These are phyloP conservation scores for Sciurus niger DNA, from an alignment of 2,113 vertebrate species.

Conservation along the genomic window DNA sequence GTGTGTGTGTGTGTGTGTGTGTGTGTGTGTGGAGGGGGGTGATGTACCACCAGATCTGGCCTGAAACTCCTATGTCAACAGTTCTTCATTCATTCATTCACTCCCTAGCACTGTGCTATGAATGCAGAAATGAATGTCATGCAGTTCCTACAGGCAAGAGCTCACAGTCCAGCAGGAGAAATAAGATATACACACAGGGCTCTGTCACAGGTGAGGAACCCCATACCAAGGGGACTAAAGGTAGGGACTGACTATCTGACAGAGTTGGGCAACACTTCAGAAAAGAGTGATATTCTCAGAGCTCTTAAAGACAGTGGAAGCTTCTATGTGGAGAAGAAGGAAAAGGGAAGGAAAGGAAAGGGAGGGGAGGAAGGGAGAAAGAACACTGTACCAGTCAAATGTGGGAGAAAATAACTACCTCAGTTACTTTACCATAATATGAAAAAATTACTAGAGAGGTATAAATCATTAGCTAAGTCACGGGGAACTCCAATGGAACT, in stretches of 20 bases:
- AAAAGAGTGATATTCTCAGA: not conserved
- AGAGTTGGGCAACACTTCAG: not conserved
- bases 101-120: not conserved
- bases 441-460: not conserved
- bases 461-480: slow-evolving; percentile 4
- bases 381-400: not conserved
- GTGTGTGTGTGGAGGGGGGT: too few species aligned
- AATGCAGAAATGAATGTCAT: not conserved
- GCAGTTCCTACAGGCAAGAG: not conserved
- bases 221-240: not conserved
- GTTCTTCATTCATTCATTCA: not conserved
- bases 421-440: not conserved
- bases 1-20: too few species aligned
- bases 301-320: not conserved
- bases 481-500: slow-evolving; percentile 2
- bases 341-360: not conserved
- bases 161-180: not conserved
- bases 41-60: not conserved
- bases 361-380: not conserved
- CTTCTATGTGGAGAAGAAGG: not conserved
- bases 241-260: not conserved
- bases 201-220: not conserved
- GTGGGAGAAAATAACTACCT: not conserved
- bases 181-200: not conserved
- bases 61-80: not conserved